Percentiles rank a stretch among this genome's conserved stretches.
phyloP scores from a whole-genome alignment of 2,888 invertebrate species.

The Cotesia congregata region DNA sequence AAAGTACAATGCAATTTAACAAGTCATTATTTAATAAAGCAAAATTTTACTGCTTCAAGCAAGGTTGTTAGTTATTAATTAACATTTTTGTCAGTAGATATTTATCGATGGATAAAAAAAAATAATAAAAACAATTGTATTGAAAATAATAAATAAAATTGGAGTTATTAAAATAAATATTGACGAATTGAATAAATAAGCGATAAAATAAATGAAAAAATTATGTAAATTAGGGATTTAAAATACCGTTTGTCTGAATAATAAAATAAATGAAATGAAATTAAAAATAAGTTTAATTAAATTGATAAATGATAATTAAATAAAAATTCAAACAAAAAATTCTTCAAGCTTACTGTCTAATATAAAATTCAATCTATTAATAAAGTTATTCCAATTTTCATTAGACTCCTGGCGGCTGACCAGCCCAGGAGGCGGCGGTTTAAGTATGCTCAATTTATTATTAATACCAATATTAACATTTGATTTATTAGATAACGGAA shows the following conservation, averaged over 20 bases:
- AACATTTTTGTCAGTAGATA: background rate
- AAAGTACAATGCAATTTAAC: too few species aligned
- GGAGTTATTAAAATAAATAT: background rate
- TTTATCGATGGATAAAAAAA: background rate
- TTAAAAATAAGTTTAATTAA: constrained; percentile 28
- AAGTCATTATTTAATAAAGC: too few species aligned
- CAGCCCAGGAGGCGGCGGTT: constrained; percentile 66
- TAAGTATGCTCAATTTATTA: constrained; percentile 65
- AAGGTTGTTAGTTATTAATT: background rate
- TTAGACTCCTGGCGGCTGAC: constrained; percentile 68
- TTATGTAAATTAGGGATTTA: background rate
- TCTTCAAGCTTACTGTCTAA: constrained; percentile 70
- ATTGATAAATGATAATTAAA: constrained; percentile 26
- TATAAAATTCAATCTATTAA: constrained; percentile 71
- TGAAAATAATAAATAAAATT: constrained; percentile 6
- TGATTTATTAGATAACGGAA: constrained; percentile 57
- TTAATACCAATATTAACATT: constrained; percentile 44
- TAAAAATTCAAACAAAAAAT: constrained; percentile 66
- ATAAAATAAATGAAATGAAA: constrained; percentile 33
- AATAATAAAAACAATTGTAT: background rate
- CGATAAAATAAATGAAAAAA: constrained; percentile 16
- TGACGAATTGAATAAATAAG: constrained; percentile 6
- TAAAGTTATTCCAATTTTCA: constrained; percentile 72
- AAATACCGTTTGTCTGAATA: background rate
- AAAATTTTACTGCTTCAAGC: too few species aligned